phyloP scores from a whole-genome alignment of 2,113 vertebrate species.

The Pteruthius melanotis region DNA sequence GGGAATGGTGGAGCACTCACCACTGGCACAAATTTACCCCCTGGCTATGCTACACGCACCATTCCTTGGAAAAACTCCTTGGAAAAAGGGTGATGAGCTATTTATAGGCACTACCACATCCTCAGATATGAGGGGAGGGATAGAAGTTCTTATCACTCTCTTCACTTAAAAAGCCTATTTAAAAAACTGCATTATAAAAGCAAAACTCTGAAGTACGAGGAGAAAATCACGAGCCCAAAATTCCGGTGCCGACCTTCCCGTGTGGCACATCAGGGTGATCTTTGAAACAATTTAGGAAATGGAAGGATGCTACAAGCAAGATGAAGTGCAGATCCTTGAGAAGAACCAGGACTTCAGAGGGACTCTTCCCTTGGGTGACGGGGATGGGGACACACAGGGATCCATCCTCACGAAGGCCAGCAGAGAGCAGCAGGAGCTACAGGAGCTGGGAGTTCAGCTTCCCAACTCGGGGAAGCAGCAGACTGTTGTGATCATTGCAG shows the following conservation, averaged over 20 bases:
- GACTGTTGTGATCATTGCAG: fast-evolving
- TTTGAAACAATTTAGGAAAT: not conserved
- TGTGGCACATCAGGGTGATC: not conserved
- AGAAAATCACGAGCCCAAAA: not conserved
- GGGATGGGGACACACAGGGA: not conserved
- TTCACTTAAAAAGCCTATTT: not conserved
- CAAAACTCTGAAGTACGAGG: not conserved
- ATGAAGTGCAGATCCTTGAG: not conserved
- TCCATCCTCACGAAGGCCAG: constrained; percentile 6
- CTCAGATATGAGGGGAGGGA: not conserved
- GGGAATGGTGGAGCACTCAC: not conserved
- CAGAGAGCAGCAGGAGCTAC: constrained; percentile 48
- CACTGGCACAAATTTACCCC: not conserved
- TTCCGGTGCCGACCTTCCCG: not conserved
- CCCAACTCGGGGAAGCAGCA: not conserved
- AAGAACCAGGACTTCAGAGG: not conserved
- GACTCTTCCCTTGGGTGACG: not conserved
- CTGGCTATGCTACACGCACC: not conserved
- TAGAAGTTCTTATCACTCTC: not conserved
- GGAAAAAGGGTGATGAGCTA: not conserved
- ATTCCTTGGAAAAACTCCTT: not conserved
- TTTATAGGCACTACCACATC: not conserved
- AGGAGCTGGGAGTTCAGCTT: not conserved
- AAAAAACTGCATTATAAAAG: not conserved
- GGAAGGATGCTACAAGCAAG: not conserved